phyloP scores from a whole-genome alignment of 2,888 invertebrate species.

The Dolomedes plantarius region DNA sequence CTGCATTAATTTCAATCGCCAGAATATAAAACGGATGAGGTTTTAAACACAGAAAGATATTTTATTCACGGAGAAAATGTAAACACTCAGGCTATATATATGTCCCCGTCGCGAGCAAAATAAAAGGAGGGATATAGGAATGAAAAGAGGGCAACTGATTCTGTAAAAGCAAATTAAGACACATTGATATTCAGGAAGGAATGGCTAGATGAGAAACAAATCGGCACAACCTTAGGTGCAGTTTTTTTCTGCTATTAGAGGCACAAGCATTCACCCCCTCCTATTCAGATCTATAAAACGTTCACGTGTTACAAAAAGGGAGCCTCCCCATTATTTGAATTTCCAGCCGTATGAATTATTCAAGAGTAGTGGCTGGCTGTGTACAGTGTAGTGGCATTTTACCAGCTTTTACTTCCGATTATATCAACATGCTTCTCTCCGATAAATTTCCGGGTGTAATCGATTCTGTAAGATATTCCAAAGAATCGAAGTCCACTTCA shows the following conservation, averaged over 20 bases:
- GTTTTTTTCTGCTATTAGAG: not conserved
- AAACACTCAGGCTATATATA: too few species aligned
- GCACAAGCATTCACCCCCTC: not conserved
- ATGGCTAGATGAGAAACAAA: conserved; percentile 34
- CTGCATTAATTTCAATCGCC: too few species aligned
- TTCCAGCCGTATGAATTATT: conserved; percentile 55
- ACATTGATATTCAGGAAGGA: conserved; percentile 35
- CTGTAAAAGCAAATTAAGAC: conserved; percentile 28
- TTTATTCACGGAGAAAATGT: not conserved
- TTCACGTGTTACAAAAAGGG: conserved; percentile 46
- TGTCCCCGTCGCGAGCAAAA: too few species aligned
- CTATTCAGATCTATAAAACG: conserved; percentile 52
- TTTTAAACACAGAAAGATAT: not conserved
- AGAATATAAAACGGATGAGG: too few species aligned
- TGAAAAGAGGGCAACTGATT: not conserved
- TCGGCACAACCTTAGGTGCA: conserved; percentile 14
- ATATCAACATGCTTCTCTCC: conserved; percentile 43
- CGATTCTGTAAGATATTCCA: conserved; percentile 40
- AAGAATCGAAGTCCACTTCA: conserved; percentile 30
- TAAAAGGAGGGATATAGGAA: not conserved
- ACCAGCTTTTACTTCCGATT: conserved; percentile 64
- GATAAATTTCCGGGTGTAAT: conserved; percentile 51
- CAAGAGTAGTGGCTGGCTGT: conserved; percentile 33
- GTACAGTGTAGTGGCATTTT: conserved; percentile 45
- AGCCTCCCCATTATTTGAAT: conserved; percentile 53